phyloP scores from a whole-genome alignment of 2,797 vertebrate species.

The Cossypha dichroa region DNA sequence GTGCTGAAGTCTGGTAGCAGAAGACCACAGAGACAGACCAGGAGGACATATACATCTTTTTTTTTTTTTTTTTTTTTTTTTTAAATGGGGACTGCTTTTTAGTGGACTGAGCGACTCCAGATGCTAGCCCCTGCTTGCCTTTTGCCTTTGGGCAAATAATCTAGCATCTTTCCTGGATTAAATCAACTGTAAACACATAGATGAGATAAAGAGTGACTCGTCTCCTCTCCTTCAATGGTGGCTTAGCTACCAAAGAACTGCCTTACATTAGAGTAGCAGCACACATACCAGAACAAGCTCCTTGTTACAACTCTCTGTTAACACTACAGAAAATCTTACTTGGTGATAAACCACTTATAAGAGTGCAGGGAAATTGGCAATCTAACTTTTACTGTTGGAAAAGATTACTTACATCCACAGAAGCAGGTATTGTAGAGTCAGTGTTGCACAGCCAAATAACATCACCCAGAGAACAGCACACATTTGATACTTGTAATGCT shows the following conservation, averaged over 20 bases:
- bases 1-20: background rate
- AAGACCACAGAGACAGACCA: background rate
- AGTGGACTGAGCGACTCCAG: background rate
- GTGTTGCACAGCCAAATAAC: background rate
- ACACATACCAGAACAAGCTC: background rate
- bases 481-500: background rate
- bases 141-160: background rate
- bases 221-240: background rate
- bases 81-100: background rate
- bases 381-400: background rate
- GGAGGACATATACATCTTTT: background rate
- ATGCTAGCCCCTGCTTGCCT: background rate
- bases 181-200: background rate
- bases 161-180: background rate
- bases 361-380: background rate
- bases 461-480: background rate
- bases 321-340: background rate
- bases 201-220: background rate
- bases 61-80: background rate
- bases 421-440: background rate
- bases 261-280: background rate
- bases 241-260: background rate
- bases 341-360: background rate
- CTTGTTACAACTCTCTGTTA: background rate
- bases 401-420: background rate